Percentiles rank a stretch among this genome's conserved stretches.
Conservation (phyloP, 1,140 invertebrate genomes). For the Metopolophium dirhodum region DNA sequence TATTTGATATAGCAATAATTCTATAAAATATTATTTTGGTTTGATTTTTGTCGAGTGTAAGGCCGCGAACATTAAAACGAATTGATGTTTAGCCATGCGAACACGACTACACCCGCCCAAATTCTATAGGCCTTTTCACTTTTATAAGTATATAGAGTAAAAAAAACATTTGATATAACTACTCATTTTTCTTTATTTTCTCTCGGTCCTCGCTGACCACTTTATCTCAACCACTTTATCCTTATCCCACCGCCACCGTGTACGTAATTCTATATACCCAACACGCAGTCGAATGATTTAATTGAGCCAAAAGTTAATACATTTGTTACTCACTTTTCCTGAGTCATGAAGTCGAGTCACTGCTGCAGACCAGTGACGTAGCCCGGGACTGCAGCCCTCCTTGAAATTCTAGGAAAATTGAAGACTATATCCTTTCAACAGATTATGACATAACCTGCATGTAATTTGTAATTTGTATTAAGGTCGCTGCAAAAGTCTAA, state of each 20-base stretch:
- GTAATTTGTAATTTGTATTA: too few relatives aligned
- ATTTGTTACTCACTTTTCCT: too few relatives aligned
- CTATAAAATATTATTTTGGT: background rate
- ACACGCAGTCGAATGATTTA: background rate
- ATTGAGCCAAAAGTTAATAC: too few relatives aligned
- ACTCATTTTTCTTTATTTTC: background rate
- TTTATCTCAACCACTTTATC: background rate
- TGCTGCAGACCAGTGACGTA: too few relatives aligned
- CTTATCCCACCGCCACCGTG: background rate
- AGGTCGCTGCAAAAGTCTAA: too few relatives aligned
- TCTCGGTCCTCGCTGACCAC: background rate
- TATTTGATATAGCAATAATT: background rate
- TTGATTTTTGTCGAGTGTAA: background rate
- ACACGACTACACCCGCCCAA: background rate
- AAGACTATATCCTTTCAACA: too few relatives aligned
- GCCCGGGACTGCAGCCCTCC: too few relatives aligned
- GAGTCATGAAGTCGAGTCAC: too few relatives aligned
- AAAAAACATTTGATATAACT: background rate
- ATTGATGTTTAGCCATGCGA: background rate
- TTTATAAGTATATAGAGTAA: background rate
- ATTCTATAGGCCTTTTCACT: background rate
- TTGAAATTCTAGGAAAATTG: too few relatives aligned
- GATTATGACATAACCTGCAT: too few relatives aligned
- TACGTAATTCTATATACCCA: background rate
- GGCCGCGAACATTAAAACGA: background rate